Evolutionary conservation across 1,140 invertebrate genomes (phyloP), one percentile per base, ranked within the genome.

Genomic region (Aphidius ervi): DNA sequence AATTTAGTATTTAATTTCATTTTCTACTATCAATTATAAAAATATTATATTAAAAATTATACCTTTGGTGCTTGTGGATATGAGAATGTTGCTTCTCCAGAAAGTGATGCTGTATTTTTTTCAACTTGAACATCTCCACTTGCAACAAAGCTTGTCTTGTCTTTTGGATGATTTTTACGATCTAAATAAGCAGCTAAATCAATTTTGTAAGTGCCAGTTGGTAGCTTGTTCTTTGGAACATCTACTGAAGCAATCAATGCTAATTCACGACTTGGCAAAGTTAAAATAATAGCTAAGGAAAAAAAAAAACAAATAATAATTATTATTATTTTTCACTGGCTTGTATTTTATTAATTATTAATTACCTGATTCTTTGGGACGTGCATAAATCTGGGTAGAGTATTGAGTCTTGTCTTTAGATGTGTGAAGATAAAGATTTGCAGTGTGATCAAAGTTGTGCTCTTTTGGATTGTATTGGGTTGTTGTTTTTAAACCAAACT

Each of bases 361-460:
- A 39, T 58, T 70, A 82, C 81, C 78, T 65, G 77, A 69, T 62
- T 82, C 74, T 5, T 83, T 83, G 5, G 86, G 85, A 56, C 86
- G 82, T 62, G 84, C 68, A 66, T 86, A 88, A 0, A 84, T 71
- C 56, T 86, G 84, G 16, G 88, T 83, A 64, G 86, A 85, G 69
- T 89, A 89, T 65, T 90, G 87, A 41, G 84, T 81, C 57, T 86
- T 87, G 8, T 86, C 84, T 56, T 85, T 83, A 0, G 76, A 70
- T 37, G 82, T 82, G 49, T 87, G 85, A 48, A 89, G 78, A 63
- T 88, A 86, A n/a, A 89, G 72, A 66, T 89, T 87, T 8, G 89
- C 73, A 23, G 80, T 81, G 63, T 89, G 86, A 66, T 88, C 84
- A 5, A 82, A 79, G 3, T 80, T 78, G 23, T 82, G 77, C 31